These are phyloP conservation scores for Agrypnus murinus DNA, from an alignment of 2,888 invertebrate species.

Conservation along the genomic window DNA sequence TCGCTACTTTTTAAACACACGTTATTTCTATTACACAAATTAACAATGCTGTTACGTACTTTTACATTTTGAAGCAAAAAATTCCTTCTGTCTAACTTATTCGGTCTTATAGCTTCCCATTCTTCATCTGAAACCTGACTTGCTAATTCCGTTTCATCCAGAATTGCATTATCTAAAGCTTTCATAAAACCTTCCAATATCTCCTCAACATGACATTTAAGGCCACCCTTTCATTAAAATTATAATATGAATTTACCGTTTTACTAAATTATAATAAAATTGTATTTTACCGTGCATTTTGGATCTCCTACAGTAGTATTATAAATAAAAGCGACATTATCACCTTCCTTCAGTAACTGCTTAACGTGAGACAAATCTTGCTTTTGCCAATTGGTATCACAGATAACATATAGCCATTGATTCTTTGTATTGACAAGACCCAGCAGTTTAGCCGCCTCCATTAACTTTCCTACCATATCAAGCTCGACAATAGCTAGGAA, in stretches of 20 bases:
- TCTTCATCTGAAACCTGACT: constrained; percentile 88
- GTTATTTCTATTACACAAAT: too few relatives aligned
- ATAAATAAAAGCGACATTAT: constrained; percentile 85
- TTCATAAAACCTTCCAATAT: constrained; percentile 79
- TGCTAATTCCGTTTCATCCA: constrained; percentile 82
- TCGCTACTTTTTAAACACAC: too few relatives aligned
- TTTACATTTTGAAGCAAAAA: constrained; percentile 80
- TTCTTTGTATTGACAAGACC: constrained; percentile 81
- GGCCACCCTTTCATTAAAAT: constrained; percentile 79
- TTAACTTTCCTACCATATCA: constrained; percentile 77
- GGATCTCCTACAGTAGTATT: constrained; percentile 76
- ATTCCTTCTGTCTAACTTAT: constrained; percentile 79
- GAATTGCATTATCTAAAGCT: constrained; percentile 80
- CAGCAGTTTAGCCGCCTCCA: constrained; percentile 80
- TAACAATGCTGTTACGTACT: too few relatives aligned
- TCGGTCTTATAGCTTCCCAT: constrained; percentile 86
- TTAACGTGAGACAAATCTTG: constrained; percentile 75
- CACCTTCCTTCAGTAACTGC: constrained; percentile 81
- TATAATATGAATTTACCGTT: too few relatives aligned
- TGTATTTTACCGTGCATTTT: constrained; percentile 74
- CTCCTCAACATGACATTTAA: constrained; percentile 82
- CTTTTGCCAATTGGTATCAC: constrained; percentile 74
- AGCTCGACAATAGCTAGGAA: constrained; percentile 79
- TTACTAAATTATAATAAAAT: background rate
- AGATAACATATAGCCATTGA: constrained; percentile 88